Evolutionary conservation across 2,797 vertebrate genomes (phyloP).

Genomic region (Pipistrellus nathusii): DNA sequence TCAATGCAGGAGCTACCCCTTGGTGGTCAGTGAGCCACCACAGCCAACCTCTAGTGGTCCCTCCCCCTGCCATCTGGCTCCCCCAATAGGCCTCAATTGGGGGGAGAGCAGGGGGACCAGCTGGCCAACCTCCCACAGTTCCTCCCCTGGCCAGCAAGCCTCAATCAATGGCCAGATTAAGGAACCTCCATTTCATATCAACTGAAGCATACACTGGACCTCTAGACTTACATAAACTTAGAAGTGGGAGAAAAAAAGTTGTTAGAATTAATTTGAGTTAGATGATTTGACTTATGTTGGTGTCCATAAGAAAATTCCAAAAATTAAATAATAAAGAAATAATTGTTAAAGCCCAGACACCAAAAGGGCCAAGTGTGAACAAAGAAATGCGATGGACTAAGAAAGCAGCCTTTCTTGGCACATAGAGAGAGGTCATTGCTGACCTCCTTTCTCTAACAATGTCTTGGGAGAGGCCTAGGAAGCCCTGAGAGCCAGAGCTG

Average conservation of each 20-base stretch:
- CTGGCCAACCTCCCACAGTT: too few species aligned
- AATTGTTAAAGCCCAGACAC: background rate
- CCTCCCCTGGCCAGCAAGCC: too few species aligned
- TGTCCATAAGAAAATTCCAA: background rate
- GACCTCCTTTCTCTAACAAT: background rate
- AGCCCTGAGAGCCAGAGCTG: background rate
- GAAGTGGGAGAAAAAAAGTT: background rate
- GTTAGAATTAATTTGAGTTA: background rate
- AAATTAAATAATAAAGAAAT: conserved; percentile 19
- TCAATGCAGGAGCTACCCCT: too few species aligned
- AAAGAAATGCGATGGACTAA: background rate
- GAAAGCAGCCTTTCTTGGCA: background rate
- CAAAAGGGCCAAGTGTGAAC: background rate
- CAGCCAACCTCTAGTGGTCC: too few species aligned
- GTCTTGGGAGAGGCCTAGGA: background rate
- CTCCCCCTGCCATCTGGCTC: too few species aligned
- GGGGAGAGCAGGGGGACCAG: too few species aligned
- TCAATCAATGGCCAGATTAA: too few species aligned
- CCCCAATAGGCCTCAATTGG: too few species aligned
- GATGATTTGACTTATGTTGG: background rate
- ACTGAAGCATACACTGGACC: too few species aligned
- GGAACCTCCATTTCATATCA: too few species aligned
- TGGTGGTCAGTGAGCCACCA: too few species aligned
- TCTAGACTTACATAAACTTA: background rate
- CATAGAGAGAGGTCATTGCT: background rate